Evolutionary conservation across 2,888 invertebrate species (phyloP).

Genomic region (Lasioglossum leucozonium): DNA sequence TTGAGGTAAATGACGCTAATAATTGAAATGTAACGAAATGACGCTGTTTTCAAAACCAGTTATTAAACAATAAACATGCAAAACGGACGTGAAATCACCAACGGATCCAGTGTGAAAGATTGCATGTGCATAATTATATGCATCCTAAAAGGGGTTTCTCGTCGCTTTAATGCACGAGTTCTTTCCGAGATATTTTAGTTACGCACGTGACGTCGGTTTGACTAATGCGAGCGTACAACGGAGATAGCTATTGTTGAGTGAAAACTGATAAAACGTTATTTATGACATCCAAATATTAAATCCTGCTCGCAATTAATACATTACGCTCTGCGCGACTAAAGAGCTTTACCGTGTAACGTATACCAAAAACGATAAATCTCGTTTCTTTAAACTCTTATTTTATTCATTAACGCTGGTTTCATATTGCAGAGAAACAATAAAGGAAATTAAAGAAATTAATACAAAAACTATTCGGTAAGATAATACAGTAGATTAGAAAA

Average conservation of each 20-base stretch:
- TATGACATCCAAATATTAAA: neutral
- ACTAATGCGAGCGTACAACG: slow-evolving; percentile 14
- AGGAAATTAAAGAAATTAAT: neutral
- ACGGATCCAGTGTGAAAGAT: slow-evolving; percentile 57
- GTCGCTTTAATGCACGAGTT: slow-evolving; percentile 12
- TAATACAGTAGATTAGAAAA: neutral
- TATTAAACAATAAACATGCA: neutral
- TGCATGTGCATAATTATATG: slow-evolving; percentile 52
- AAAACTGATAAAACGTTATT: slow-evolving; percentile 30
- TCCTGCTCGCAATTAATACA: neutral
- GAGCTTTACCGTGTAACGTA: neutral
- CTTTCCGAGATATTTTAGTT: slow-evolving; percentile 34
- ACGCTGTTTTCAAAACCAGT: neutral
- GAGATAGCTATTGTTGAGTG: slow-evolving; percentile 13
- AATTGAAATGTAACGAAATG: neutral
- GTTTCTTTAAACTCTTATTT: neutral
- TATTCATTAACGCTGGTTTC: neutral
- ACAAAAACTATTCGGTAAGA: neutral
- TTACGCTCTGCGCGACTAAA: neutral
- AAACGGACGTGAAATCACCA: slow-evolving; percentile 28
- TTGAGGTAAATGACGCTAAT: neutral
- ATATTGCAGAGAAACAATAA: neutral
- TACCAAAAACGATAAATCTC: neutral
- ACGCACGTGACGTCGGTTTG: slow-evolving; percentile 35
- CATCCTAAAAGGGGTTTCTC: slow-evolving; percentile 39